These are phyloP conservation scores for Bufo bufo DNA, from an alignment of 2,113 vertebrate genomes.

Conservation along the genomic window DNA sequence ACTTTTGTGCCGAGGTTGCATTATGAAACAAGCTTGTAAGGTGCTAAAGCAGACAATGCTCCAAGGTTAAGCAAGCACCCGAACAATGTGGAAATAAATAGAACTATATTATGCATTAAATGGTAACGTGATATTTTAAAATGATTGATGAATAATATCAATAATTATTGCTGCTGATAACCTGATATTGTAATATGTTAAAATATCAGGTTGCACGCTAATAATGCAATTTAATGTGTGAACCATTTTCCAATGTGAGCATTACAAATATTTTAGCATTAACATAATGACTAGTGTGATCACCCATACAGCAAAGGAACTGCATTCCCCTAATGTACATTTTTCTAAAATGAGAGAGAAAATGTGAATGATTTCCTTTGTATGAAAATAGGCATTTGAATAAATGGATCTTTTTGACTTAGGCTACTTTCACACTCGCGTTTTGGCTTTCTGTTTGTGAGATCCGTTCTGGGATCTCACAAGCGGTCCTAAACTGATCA, in stretches of 20 bases:
- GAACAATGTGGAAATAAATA: constrained; percentile 24
- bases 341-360: constrained; percentile 30
- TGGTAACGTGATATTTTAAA: constrained; percentile 3
- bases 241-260: constrained; percentile 33
- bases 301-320: constrained; percentile 23
- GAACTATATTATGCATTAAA: constrained; percentile 18
- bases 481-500: too few species aligned
- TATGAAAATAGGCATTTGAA: constrained; percentile 18
- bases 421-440: too few species aligned
- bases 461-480: too few species aligned
- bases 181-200: constrained; percentile 23
- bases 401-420: constrained; percentile 27
- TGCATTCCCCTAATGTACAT: constrained; percentile 38
- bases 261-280: constrained; percentile 51
- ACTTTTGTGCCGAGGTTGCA: background rate
- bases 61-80: background rate
- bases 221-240: background rate
- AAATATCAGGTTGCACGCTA: constrained; percentile 20
- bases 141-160: constrained; percentile 35
- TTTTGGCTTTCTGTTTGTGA: too few species aligned
- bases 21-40: background rate
- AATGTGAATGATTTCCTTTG: constrained; percentile 39
- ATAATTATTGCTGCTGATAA: constrained; percentile 27
- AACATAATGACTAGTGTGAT: constrained; percentile 48
- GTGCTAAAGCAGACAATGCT: constrained; percentile 12